A percentile compares a stretch with the other conserved stretches of the same genome.
Evolutionary conservation across 2,888 invertebrate genomes (phyloP).

Genomic region (Hipparchia sbordonii): DNA sequence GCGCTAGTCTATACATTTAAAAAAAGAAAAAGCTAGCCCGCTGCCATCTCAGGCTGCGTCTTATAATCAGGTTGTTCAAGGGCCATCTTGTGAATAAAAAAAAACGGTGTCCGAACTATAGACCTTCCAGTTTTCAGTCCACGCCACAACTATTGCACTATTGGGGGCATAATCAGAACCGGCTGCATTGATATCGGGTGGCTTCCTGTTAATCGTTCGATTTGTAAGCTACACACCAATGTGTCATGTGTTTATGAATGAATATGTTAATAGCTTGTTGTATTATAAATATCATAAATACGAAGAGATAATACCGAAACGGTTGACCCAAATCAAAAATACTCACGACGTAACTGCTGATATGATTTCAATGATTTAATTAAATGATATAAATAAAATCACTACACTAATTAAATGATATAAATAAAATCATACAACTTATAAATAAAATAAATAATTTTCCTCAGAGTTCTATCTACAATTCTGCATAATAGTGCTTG

Average conservation of each 20-base stretch:
- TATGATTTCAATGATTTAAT: neutral
- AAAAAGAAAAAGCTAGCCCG: no score
- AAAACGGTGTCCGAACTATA: no score
- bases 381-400: no score
- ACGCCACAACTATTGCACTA: neutral
- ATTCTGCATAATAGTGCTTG: no score
- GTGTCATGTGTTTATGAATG: constrained; percentile 8
- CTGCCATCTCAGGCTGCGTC: no score
- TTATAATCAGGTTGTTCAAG: no score
- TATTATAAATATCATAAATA: neutral
- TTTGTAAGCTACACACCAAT: constrained; percentile 2
- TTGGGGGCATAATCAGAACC: neutral
- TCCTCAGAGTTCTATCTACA: no score
- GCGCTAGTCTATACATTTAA: no score
- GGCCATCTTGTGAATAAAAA: no score
- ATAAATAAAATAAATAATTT: no score
- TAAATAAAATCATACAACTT: no score
- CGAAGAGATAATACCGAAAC: neutral
- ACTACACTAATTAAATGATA: no score
- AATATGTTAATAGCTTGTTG: neutral
- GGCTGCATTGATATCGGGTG: constrained; percentile 5
- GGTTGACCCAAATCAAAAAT: neutral
- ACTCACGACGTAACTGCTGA: neutral
- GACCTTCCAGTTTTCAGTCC: neutral
- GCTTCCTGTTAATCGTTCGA: constrained; percentile 20